A percentile compares a stretch with the other conserved stretches of the same genome.
Conservation (phyloP, 2,113 vertebrate species). For the Anthoscopus minutus region DNA sequence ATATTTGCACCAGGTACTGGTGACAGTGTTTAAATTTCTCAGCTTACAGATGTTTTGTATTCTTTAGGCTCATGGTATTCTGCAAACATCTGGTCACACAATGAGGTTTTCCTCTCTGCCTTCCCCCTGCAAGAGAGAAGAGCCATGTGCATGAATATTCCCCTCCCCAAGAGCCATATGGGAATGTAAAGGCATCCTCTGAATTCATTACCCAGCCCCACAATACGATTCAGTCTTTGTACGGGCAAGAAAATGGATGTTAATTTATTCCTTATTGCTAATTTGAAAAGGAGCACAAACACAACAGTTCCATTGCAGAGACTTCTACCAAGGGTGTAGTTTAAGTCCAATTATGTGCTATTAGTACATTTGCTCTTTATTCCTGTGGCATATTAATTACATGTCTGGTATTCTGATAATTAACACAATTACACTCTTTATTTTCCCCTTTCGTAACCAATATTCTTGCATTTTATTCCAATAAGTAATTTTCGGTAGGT, state of each 20-base stretch:
- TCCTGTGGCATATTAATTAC: conserved; percentile 72
- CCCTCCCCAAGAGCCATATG: neutral
- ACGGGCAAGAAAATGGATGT: conserved; percentile 25
- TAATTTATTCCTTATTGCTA: conserved; percentile 68
- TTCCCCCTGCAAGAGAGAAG: neutral
- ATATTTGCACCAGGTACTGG: neutral
- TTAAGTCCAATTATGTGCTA: conserved; percentile 64
- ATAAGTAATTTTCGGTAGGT: conserved; percentile 32
- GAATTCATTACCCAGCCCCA: conserved; percentile 30
- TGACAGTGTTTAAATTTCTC: neutral
- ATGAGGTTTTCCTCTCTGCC: neutral
- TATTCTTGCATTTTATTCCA: neutral
- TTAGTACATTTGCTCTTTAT: conserved; percentile 71
- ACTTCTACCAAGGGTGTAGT: conserved; percentile 54
- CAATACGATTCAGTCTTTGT: conserved; percentile 14
- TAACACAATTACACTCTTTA: conserved; percentile 69
- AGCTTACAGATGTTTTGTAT: neutral
- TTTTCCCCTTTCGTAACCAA: conserved; percentile 10
- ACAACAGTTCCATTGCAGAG: conserved; percentile 25
- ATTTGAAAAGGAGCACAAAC: conserved; percentile 70
- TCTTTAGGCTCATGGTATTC: neutral
- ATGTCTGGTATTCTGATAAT: conserved; percentile 65
- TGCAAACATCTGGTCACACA: neutral
- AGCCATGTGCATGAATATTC: neutral
- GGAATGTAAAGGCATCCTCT: conserved; percentile 45